Conservation (phyloP, 2,888 invertebrate species). For the Onthophagus sagittarius region DNA sequence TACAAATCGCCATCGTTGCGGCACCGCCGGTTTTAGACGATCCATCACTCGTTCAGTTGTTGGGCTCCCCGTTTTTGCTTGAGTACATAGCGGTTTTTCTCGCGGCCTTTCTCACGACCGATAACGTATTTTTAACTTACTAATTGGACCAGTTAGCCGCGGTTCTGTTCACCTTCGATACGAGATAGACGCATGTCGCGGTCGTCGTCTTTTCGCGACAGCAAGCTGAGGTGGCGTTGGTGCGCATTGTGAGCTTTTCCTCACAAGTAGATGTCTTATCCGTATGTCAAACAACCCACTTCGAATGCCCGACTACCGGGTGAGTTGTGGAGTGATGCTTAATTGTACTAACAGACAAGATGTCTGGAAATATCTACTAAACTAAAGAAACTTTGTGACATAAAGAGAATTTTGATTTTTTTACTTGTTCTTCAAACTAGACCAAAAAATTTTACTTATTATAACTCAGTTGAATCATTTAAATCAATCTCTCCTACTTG, state of each 20-base stretch:
- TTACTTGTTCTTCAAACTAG: no score
- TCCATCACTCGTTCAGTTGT: neutral
- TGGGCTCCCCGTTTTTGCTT: neutral
- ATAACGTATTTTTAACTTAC: neutral
- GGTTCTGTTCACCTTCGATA: neutral
- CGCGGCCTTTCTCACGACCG: neutral
- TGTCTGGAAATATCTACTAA: slow-evolving; percentile 1
- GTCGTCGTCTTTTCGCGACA: neutral
- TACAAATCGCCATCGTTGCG: neutral
- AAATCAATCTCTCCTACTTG: no score
- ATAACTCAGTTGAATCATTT: no score
- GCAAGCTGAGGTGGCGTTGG: neutral
- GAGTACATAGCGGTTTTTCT: neutral
- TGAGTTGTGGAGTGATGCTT: slow-evolving; percentile 11
- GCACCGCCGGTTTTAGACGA: neutral
- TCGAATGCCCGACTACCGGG: neutral
- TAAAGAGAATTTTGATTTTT: no score
- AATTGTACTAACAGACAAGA: slow-evolving; percentile 4
- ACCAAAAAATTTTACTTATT: no score
- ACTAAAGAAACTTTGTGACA: slow-evolving; percentile 1
- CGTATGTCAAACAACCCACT: neutral
- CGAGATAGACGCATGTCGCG: neutral
- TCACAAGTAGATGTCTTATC: neutral
- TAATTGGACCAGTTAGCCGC: neutral
- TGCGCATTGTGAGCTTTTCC: slow-evolving; percentile 9